A percentile compares a stretch with the other conserved stretches of the same genome.
Evolutionary conservation across 2,797 vertebrate species (phyloP).

Genomic region (Notamacropus eugenii): DNA sequence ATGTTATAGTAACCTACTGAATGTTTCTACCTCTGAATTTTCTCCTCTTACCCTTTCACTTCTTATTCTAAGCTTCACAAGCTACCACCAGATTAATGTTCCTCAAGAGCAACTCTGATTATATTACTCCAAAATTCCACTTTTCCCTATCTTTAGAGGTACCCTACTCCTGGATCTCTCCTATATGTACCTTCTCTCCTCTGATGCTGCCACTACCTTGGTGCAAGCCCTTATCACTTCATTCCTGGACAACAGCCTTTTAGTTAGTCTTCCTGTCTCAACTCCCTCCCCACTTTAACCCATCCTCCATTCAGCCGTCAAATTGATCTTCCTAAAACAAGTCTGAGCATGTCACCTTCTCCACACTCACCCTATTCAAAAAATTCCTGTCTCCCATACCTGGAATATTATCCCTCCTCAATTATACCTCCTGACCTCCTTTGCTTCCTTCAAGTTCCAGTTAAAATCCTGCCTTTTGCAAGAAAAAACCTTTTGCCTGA

Average conservation of each 20-base stretch:
- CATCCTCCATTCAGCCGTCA: too few relatives aligned
- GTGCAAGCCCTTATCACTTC: neutral
- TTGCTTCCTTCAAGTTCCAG: neutral
- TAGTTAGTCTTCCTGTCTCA: neutral
- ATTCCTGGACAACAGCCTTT: neutral
- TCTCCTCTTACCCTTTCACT: neutral
- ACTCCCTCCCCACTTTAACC: too few relatives aligned
- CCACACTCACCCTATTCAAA: too few relatives aligned
- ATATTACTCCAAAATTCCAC: neutral
- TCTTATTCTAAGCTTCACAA: neutral
- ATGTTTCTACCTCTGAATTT: neutral
- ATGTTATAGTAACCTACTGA: neutral
- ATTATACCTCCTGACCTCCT: neutral
- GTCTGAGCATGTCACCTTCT: too few relatives aligned
- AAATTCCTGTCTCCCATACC: neutral
- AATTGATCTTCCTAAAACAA: too few relatives aligned
- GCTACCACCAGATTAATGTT: neutral
- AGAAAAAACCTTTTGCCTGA: neutral
- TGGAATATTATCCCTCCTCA: neutral
- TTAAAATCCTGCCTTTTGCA: neutral
- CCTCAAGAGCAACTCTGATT: neutral
- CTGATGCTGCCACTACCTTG: neutral
- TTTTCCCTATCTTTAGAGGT: neutral
- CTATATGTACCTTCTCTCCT: neutral
- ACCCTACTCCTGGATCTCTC: neutral